phyloP scores from a whole-genome alignment of 2,888 invertebrate genomes.

The Coenonympha arcania region DNA sequence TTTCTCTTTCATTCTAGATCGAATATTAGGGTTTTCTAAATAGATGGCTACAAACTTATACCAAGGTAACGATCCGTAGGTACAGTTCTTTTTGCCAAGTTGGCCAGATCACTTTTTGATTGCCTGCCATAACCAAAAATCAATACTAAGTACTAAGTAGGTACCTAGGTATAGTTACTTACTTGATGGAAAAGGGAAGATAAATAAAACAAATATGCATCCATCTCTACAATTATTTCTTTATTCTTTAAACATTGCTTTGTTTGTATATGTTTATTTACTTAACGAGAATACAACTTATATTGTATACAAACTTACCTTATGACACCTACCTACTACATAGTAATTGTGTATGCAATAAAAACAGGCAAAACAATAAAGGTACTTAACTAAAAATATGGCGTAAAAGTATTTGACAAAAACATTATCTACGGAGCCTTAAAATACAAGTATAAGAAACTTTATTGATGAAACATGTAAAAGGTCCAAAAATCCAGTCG shows the following conservation, averaged over 20 bases:
- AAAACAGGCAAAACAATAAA: not conserved
- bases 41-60: too few species aligned
- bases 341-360: constrained; percentile 2
- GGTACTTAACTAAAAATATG: constrained; percentile 8
- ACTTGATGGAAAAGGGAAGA: too few species aligned
- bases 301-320: not conserved
- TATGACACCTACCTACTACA: not conserved
- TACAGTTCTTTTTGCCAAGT: too few species aligned
- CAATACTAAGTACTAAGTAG: too few species aligned
- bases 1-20: too few species aligned
- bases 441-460: not conserved
- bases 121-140: not conserved
- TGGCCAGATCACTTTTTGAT: too few species aligned
- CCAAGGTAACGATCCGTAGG: too few species aligned
- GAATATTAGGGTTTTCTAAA: too few species aligned
- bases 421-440: constrained; percentile 1
- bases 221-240: constrained; percentile 18
- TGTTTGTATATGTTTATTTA: constrained; percentile 13
- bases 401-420: constrained; percentile 15
- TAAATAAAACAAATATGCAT: constrained; percentile 6
- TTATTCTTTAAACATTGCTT: constrained; percentile 19
- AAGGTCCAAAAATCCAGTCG: too few species aligned
- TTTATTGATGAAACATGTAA: too few species aligned
- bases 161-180: too few species aligned
- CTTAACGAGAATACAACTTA: constrained; percentile 13